Base-by-base conservation (phyloP, 2,797 vertebrate genomes). In the Oophaga sylvatica region DNA sequence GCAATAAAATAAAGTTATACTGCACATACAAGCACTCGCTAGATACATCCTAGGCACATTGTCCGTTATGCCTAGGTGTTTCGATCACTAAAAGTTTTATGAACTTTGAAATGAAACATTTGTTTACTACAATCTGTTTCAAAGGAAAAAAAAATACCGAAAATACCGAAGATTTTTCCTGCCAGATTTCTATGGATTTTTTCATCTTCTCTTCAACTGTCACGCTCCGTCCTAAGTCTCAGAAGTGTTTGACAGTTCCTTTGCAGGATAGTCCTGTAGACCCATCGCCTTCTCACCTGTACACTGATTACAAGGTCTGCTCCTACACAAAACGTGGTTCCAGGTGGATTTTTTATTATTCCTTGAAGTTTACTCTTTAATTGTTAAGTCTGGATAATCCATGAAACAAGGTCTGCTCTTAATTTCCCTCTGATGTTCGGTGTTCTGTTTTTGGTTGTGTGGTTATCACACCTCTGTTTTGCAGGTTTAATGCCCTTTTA, bases 281-380 rank as follows among this genome's bases (percentile, higher is more conserved):
- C 16, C 57, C 59, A 20, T 20, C 2, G 12, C 13, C 73, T 60
- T 68, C 63, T 80, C 87, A 88, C 81, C 82, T 88, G 83, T 59
- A 12, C 29, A 3, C 16, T 88, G 83, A 88, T 85, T 88, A 85
- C 6, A 85, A 35, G 76, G 76, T 84, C 67, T 80, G 45, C 17
- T 84, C 31, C 68, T 10, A 73, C 26, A 45, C 35, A 13, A 22
- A 63, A 56, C 31, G 19, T 1, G 22, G 77, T 84, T 88, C 83
- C 83, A 53, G 57, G 60, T 77, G 78, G 62, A 41, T 41, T 45
- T 45, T 16, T 82, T 73, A 59, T 56, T 15, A 68, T 73, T 85
- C 83, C 79, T 85, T 88, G 87, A 88, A 76, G 87, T 85, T 81
- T 17, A 26, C 83, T 81, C 83, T 88, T 65, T 85, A 88, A 85